Percentiles rank a stretch among this genome's conserved stretches.
Conservation (phyloP, 2,888 invertebrate genomes). For the Ennomos fuscantarius region DNA sequence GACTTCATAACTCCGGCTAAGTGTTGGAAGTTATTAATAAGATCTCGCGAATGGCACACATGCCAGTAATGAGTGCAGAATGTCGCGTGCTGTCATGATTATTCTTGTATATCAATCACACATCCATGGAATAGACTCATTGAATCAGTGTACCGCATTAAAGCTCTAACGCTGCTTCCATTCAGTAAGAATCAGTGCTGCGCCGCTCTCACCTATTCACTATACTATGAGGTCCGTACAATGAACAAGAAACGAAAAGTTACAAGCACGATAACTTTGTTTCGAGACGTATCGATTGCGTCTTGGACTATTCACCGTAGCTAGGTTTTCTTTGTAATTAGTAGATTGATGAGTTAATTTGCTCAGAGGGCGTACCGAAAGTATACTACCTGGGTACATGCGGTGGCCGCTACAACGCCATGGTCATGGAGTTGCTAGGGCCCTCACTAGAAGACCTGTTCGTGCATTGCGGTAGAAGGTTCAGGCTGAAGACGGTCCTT, state of each 20-base stretch:
- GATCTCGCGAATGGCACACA: slow-evolving; percentile 35
- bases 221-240: slow-evolving; percentile 30
- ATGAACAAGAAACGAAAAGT: slow-evolving; percentile 35
- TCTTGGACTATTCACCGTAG: slow-evolving; percentile 10
- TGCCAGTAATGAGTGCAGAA: slow-evolving; percentile 37
- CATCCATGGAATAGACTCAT: slow-evolving; percentile 27
- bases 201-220: slow-evolving; percentile 27
- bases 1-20: slow-evolving; percentile 38
- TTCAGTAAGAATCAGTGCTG: slow-evolving; percentile 29
- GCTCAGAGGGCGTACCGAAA: slow-evolving; percentile 98
- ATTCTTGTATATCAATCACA: slow-evolving; percentile 39
- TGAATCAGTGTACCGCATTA: slow-evolving; percentile 26
- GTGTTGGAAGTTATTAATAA: slow-evolving; percentile 40
- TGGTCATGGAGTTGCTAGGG: slow-evolving; percentile 99
- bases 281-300: slow-evolving; percentile 19
- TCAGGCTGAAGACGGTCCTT: slow-evolving; percentile 98
- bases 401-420: slow-evolving; percentile 99
- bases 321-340: slow-evolving; percentile 13
- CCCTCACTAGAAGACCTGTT: slow-evolving; percentile 99
- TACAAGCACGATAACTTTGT: slow-evolving; percentile 30
- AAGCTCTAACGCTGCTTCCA: slow-evolving; percentile 21
- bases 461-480: slow-evolving; percentile 99
- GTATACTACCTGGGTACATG: slow-evolving; percentile 99
- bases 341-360: slow-evolving; percentile 46
- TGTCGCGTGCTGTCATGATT: slow-evolving; percentile 41